Base-by-base conservation (phyloP, 2,113 vertebrate genomes). In the Heteronetta atricapilla region DNA sequence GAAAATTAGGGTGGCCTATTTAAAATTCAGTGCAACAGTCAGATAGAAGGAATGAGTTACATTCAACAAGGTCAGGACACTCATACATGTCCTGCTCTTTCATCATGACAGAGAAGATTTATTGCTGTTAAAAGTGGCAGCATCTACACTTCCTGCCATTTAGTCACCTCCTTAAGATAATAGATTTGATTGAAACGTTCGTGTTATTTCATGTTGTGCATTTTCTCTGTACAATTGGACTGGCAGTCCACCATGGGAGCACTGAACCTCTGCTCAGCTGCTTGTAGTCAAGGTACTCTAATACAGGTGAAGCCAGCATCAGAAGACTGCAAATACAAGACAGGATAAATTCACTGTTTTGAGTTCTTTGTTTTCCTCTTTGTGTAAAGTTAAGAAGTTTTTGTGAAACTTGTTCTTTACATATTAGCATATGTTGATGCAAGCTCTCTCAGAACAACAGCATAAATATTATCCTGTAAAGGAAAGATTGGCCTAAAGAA, bases 71-170 rank as follows among this genome's bases (percentile, higher is more conserved):
- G 56, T 82, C 42, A 66, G 58, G 58, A 87, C 48, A 33, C 33
- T 72, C 0, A 0, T 16, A 48, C 0, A 0, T 55, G 22, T 53
- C 29, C 34, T 79, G 15, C 29, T 50, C 58, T 82, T 82, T 93
- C 73, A 64, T 60, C 26, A 60, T 38, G 52, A 31, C 38, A 53
- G 59, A 56, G 6, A 68, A 64, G 38, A 79, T 87, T 56, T 94
- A 82, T 62, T 87, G n/a, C 42, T 38, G 13, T 40, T 69, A 53
- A 53, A 85, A 82, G 48, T 44, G 14, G 46, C 60, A 9, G 6
- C 29, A 75, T 48, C 62, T 78, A 58, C 9, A 15, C 36, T 90
- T 89, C 31, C 9, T 90, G 56, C 18, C 58, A 67, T 8, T 67
- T 55, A 53, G 60, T 56, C 92, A 13, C 34, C n/a, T 60, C 38